A percentile compares a stretch with the other conserved stretches of the same genome.
These are phyloP conservation scores for Natator depressus DNA, from an alignment of 2,113 vertebrate species.

Conservation along the genomic window DNA sequence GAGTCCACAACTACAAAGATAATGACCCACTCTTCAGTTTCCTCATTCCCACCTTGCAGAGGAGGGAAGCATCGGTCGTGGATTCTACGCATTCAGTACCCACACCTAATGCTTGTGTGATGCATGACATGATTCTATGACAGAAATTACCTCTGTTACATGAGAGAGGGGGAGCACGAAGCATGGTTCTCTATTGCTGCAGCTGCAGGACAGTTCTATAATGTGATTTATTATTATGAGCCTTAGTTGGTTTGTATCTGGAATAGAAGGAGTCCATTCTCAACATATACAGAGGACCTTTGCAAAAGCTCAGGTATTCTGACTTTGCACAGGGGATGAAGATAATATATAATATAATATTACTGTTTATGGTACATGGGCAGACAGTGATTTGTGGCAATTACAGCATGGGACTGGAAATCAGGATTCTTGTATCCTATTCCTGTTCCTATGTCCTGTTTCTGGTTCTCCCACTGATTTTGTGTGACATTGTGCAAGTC, in stretches of 20 bases:
- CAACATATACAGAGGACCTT: neutral
- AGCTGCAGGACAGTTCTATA: neutral
- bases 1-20: neutral
- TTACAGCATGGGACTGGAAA: neutral
- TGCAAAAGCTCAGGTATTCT: neutral
- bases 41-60: neutral
- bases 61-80: neutral
- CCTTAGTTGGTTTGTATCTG: neutral
- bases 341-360: neutral
- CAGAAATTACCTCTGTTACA: neutral
- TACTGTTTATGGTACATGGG: neutral
- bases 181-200: neutral
- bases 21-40: neutral
- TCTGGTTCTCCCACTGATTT: neutral
- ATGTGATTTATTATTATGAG: neutral
- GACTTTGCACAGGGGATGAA: neutral
- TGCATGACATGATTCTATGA: neutral
- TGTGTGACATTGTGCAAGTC: neutral
- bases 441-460: neutral
- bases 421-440: neutral
- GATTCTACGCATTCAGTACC: neutral
- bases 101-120: neutral
- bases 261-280: neutral
- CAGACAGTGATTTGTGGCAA: neutral
- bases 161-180: neutral